Evolutionary conservation across 2,113 vertebrate genomes (phyloP).

Genomic region (Sturnus vulgaris): DNA sequence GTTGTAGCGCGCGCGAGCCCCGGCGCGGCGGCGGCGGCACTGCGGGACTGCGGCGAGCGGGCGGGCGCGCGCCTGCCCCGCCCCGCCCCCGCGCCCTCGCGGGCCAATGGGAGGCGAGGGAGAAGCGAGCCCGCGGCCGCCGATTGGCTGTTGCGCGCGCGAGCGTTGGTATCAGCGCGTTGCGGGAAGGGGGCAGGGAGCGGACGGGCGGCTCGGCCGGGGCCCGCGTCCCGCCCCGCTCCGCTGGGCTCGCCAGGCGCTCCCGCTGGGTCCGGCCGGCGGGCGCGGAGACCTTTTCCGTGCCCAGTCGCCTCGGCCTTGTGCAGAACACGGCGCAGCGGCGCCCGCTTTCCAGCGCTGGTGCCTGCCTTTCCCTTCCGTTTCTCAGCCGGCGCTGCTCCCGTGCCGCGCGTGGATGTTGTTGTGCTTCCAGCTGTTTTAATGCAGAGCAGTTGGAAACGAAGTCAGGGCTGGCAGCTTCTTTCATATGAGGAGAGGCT

Average conservation of each 20-base stretch:
- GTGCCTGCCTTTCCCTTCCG: rapidly evolving
- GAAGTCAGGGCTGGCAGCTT: background rate
- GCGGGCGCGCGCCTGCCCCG: too few relatives aligned
- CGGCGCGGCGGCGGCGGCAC: too few relatives aligned
- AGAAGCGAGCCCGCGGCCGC: background rate
- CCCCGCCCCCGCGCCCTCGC: background rate
- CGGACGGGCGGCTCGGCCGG: rapidly evolving
- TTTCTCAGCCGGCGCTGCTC: background rate
- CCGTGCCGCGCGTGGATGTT: rapidly evolving
- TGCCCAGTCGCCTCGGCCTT: background rate
- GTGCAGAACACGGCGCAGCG: background rate
- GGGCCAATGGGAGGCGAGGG: background rate
- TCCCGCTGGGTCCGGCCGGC: too few relatives aligned
- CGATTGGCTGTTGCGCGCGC: background rate
- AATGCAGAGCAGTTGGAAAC: background rate
- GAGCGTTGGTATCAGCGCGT: background rate
- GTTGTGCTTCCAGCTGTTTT: background rate
- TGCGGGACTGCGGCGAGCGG: too few relatives aligned
- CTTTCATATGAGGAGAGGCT: background rate
- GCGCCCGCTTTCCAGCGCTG: rapidly evolving
- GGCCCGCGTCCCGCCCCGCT: rapidly evolving
- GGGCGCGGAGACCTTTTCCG: rapidly evolving
- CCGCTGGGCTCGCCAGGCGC: rapidly evolving
- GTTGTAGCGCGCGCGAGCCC: too few relatives aligned
- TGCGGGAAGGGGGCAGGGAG: background rate